These are phyloP conservation scores for Myanophis thanlyinensis DNA, from an alignment of 2,113 vertebrate genomes.

Conservation along the genomic window DNA sequence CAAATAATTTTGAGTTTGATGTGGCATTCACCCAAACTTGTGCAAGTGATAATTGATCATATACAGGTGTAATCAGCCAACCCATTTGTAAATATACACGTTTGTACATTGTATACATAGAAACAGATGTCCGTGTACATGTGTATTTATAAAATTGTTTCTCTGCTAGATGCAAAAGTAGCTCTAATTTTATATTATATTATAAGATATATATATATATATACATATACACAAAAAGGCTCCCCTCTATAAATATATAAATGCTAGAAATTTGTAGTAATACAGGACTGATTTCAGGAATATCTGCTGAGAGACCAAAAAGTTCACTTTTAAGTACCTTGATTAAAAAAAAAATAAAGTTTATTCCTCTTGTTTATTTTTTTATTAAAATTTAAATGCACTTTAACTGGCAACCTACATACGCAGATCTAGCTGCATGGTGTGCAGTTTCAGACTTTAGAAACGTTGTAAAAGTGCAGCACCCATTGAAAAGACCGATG, in stretches of 20 bases:
- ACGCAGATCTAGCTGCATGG: slow-evolving; percentile 44
- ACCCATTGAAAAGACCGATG: slow-evolving; percentile 50
- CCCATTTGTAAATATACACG: slow-evolving; percentile 64
- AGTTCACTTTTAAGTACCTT: slow-evolving; percentile 69
- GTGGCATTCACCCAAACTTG: not conserved
- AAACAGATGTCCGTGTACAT: slow-evolving; percentile 55
- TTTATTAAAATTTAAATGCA: slow-evolving; percentile 72
- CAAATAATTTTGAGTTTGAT: slow-evolving; percentile 35
- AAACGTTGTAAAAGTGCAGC: slow-evolving; percentile 58
- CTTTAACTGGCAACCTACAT: slow-evolving; percentile 68
- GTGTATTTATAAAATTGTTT: slow-evolving; percentile 55
- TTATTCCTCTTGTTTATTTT: slow-evolving; percentile 79
- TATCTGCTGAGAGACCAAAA: slow-evolving; percentile 74
- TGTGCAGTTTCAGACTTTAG: slow-evolving; percentile 48
- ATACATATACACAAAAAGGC: slow-evolving; percentile 31
- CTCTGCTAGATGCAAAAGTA: slow-evolving; percentile 58
- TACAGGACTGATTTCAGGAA: slow-evolving; percentile 50
- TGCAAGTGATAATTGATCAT: slow-evolving; percentile 17
- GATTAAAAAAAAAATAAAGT: slow-evolving; percentile 71
- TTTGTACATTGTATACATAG: slow-evolving; percentile 60
- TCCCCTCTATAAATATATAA: slow-evolving; percentile 65
- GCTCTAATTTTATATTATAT: slow-evolving; percentile 59
- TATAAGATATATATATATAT: slow-evolving; percentile 55
- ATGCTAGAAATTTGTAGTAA: slow-evolving; percentile 63
- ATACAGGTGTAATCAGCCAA: slow-evolving; percentile 44